Base-by-base conservation (phyloP, 2,888 invertebrate genomes). In the Protonemura montana region DNA sequence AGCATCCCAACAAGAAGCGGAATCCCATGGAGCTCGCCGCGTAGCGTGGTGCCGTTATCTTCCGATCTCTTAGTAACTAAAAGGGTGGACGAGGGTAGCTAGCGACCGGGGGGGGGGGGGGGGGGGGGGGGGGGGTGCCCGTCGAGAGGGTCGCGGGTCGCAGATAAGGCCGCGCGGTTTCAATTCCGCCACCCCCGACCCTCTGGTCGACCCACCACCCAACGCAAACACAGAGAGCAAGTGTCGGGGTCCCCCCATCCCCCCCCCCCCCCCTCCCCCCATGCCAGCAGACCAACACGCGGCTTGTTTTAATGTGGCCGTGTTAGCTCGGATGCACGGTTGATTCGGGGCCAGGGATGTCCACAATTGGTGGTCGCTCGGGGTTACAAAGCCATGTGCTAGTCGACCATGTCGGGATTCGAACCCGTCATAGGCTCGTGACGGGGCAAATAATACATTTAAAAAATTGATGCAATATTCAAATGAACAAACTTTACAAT, bases 101-200 rank as follows among this genome's bases (percentile, higher is more conserved):
- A 35, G 35, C 10, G 3, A 10, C 35, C n/a, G n/a, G n/a, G n/a
- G 35, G 3, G 5, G 35, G 10, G 35, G 5, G 35, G 10, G 5
- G 16, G 21, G 59, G 59, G 59, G 59, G 59, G 7, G 13, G 59
- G 59, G 59, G 59, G 3, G 59, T 59, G 16, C 16, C 21, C 59
- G 21, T 21, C 59, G 59, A 59, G 59, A 81, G 81, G 28, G 81
- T 30, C 81, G 81, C 81, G 27, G 87, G 85, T 78, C 82, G 82
- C 59, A 59, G 59, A 59, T 59, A 59, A 59, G 59, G 59, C 59
- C 59, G 59, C 1, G 13, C 21, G 59, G 59, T 59, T 59, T 59
- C 59, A 59, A 59, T 59, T 59, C 76, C 59, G 29, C 29, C 86
- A 21, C 86, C 85, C 81, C 77, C 76, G 41, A 25, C 41, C 85